Evolutionary conservation across 2,888 invertebrate genomes (phyloP), one percentile per base, ranked within the genome.

Genomic region (Temnothorax ravouxi): DNA sequence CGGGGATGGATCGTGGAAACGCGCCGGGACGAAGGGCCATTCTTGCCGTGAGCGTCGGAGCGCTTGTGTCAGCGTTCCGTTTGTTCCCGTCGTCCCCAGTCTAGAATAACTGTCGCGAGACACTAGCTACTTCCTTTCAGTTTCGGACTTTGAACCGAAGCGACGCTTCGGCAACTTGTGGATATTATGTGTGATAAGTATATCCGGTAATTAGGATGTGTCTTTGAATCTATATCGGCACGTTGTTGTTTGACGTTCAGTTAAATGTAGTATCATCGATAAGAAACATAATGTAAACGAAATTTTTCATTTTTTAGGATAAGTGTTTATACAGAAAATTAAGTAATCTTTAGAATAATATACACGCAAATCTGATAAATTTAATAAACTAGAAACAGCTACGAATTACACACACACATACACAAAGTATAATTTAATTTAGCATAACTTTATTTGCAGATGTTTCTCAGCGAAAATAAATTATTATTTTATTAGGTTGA

Each of bases 11-110:
- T 84, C 66, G 66, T 84, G 85, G 86, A 91, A 91, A 85, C 87
- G 72, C 77, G 89, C 64, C 86, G 84, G 85, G 91, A 88, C 87
- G 86, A 76, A 88, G 89, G 62, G 84, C 83, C 77, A 87, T 88
- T 79, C 86, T 86, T 64, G 86, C 86, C 87, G 29, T 89, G 84
- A 88, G 87, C 81, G 83, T 82, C 74, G 81, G 15, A 83, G 74
- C 87, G 88, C 90, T 91, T 91, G 89, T 86, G 87, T 89, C 91
- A 90, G 88, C 90, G 84, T 80, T 85, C 83, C 84, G 67, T 80
- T 83, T 72, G 59, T 61, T 54, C 82, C 44, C 59, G 34, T 56
- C 79, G 66, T 82, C 79, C 86, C 81, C 81, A 82, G 67, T 81
- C 76, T 41, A 67, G 84, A 89, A 86, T 89, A 89, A 89, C 83